phyloP scores from a whole-genome alignment of 2,888 invertebrate species.

The Octodonta nipae region DNA sequence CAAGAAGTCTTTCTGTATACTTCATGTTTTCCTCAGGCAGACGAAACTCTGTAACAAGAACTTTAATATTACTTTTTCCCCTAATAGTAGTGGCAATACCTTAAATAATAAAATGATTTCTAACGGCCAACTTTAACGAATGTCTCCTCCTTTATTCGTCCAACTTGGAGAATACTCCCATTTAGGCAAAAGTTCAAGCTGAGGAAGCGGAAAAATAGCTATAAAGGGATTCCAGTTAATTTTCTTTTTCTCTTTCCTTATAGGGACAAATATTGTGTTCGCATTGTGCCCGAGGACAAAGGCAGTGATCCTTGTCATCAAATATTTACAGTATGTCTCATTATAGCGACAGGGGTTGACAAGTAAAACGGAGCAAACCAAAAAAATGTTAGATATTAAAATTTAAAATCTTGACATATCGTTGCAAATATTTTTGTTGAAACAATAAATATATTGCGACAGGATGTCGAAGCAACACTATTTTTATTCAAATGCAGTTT shows the following conservation, averaged over 20 bases:
- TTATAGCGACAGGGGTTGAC: neutral
- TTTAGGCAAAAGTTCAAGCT: neutral
- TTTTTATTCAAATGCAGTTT: too few relatives aligned
- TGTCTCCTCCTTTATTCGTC: neutral
- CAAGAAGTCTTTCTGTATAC: neutral
- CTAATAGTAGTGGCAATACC: too few relatives aligned
- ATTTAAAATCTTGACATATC: too few relatives aligned
- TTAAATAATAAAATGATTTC: conserved; percentile 1
- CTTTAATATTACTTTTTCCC: neutral
- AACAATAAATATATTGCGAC: too few relatives aligned
- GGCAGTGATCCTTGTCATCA: conserved; percentile 2
- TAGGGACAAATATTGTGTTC: conserved; percentile 4
- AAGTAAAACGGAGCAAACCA: neutral
- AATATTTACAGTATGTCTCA: conserved; percentile 1
- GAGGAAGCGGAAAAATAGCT: conserved; percentile 7
- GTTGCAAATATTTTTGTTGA: too few relatives aligned
- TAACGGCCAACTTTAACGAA: neutral
- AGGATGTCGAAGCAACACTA: too few relatives aligned
- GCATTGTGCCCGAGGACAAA: conserved; percentile 1
- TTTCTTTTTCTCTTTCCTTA: conserved; percentile 11
- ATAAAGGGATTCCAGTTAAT: conserved; percentile 12
- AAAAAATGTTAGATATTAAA: too few relatives aligned
- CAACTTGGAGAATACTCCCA: neutral
- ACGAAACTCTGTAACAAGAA: too few relatives aligned
- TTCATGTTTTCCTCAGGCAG: conserved; percentile 1